These are phyloP conservation scores for Dryococelus australis DNA, from an alignment of 2,888 invertebrate species.

Conservation along the genomic window DNA sequence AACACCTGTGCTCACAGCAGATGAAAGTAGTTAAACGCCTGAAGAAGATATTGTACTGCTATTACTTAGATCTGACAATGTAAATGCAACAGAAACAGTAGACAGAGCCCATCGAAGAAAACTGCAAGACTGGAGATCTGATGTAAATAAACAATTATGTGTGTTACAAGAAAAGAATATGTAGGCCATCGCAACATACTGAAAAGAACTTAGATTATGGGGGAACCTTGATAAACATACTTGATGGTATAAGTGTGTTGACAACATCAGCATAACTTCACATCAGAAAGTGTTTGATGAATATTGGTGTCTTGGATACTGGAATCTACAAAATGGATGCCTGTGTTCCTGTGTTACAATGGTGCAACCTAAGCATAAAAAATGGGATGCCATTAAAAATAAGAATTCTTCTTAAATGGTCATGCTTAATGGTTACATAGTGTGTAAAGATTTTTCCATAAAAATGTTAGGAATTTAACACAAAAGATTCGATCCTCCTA, in stretches of 20 bases:
- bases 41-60: no score
- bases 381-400: background rate
- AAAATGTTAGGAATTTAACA: background rate
- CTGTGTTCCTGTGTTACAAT: background rate
- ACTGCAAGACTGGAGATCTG: background rate
- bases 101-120: no score
- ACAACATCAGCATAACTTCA: background rate
- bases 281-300: background rate
- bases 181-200: background rate
- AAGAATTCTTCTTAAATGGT: background rate
- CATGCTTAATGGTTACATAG: slow-evolving; percentile 1
- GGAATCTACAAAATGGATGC: background rate
- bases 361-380: slow-evolving; percentile 2
- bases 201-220: background rate
- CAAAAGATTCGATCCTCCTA: background rate
- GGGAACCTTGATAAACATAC: background rate
- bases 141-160: background rate
- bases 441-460: background rate
- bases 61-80: no score
- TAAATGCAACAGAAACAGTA: background rate
- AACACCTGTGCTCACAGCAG: no score
- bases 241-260: background rate
- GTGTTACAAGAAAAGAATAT: background rate
- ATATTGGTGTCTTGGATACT: background rate
- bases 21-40: no score